Base-by-base conservation (phyloP, 2,888 invertebrate species). In the Apotomis betuletana region DNA sequence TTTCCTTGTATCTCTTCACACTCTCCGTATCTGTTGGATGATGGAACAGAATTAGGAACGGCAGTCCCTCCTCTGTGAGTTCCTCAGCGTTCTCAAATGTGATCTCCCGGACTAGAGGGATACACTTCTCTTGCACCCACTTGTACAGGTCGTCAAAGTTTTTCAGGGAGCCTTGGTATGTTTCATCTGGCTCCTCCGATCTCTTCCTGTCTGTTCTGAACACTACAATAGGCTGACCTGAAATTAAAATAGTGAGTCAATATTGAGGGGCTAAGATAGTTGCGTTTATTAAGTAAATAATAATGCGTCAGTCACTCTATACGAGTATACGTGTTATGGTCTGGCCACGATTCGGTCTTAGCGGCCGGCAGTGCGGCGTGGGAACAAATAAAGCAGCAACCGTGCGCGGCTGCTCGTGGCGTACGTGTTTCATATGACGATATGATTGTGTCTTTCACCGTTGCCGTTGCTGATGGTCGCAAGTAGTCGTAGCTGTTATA, bases 61-160 rank as follows among this genome's bases (percentile, higher is more conserved):
- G 99, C 81, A 99, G 90, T 49, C 99, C 99, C 92, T 99, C 99
- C 89, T 99, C 99, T 0, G 99, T 99, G 38, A 99, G 91, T 89
- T 99, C 99, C 91, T 99, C 99, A 1, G 99, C 99, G 94, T 99
- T 99, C 90, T 99, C 99, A 90, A 99, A 99, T 0, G 99, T 99
- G 74, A 99, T 99, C 90, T 99, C 99, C 69, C 99, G 94, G 0
- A 99, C 99, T 12, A 99, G 92, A 0, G 99, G 99, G 54, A 99
- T 97, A 87, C 99, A 99, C 84, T 97, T 98, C 78, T 98, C 97
- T 74, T 97, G 96, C 0, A 96, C 95, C 99, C 99, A 99, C 74
- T 95, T 94, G 81, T 96, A 95, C n/a, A 99, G 84, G 78, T 97
- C 97, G 81, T 98, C 98, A 81, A 96, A 97, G 83, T 94, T 96